These are phyloP conservation scores for Mionectes macconnelli DNA, from an alignment of 2,113 vertebrate species.

Conservation along the genomic window DNA sequence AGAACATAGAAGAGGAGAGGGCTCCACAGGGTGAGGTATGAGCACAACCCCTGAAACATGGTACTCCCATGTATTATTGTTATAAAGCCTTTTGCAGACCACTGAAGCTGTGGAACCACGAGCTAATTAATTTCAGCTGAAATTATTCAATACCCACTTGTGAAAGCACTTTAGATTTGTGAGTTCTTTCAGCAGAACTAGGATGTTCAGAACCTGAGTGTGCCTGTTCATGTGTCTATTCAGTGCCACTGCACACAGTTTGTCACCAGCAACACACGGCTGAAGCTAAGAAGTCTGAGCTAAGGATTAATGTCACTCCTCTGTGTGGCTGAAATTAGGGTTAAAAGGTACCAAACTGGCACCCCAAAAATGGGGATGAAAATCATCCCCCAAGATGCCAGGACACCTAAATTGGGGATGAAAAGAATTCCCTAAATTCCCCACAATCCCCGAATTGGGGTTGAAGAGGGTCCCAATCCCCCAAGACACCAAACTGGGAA, in stretches of 20 bases:
- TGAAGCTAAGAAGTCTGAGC: not conserved
- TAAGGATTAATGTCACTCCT: not conserved
- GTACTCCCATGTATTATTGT: not conserved
- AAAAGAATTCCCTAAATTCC: not conserved
- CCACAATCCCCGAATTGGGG: not conserved
- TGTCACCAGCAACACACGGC: rapidly evolving
- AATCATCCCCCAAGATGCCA: not conserved
- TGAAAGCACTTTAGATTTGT: not conserved
- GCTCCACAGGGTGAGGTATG: not conserved
- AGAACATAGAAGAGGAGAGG: not conserved
- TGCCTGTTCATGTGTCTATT: not conserved
- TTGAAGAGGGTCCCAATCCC: not conserved
- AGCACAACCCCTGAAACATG: not conserved
- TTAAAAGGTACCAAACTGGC: not conserved
- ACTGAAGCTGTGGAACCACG: not conserved
- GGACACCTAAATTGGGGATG: not conserved
- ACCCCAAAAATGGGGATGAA: not conserved
- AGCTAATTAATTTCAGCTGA: not conserved
- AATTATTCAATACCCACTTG: not conserved
- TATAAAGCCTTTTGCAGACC: not conserved
- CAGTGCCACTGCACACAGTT: not conserved
- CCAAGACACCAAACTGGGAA: not conserved
- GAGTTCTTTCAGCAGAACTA: not conserved
- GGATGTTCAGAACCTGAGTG: not conserved
- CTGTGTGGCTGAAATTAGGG: not conserved